Base-by-base conservation (phyloP, 2,113 vertebrate genomes). In the Oreocharis arfaki region DNA sequence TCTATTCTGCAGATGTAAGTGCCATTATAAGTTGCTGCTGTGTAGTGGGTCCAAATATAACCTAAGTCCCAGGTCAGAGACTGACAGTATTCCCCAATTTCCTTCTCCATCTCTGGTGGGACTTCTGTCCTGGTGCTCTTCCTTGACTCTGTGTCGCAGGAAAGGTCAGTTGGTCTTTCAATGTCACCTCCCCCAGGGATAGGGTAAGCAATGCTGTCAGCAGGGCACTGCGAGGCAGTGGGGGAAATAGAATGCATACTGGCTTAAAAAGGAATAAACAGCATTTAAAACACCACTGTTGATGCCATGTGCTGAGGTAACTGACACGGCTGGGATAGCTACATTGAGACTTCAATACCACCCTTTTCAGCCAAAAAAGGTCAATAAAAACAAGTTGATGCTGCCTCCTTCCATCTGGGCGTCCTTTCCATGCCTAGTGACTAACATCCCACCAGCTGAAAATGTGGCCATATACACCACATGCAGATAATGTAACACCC, bases 401-500 rank as follows among this genome's bases (percentile, higher is more conserved):
- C 23, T 55, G 17, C 26, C 19, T 50, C 33, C 23, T 47, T 75
- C 23, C 16, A 5, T 64, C 23, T 52, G 26, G 5, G 8, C 37
- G 3, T 41, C 6, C 10, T 56, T 85, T n/a, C n/a, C 23, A 52
- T 1, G 1, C 5, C 32, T 44, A 23, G 16, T 53, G 32, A 53
- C 15, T 7, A 80, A 35, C 2, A 6, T 8, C 44, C 6, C 33
- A 84, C 14, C 11, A 50, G 19, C 3, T 53, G 52, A 80, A 79
- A 83, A 67, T 1, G 0, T 18, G 26, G 6, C 53, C 13, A 13
- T 60, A 23, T 2, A 23, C 28, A 53, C 3, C 6, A 49, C 1
- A 3, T 7, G 20, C 7, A 75, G 24, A 11, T 13, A 35, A 65
- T 0, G 1, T 10, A 41, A 39, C 6, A 1, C 2, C 6, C 4